Percentiles rank a stretch among this genome's conserved stretches.
These are phyloP conservation scores for Hybos culiciformis DNA, from an alignment of 2,888 invertebrate genomes.

Conservation along the genomic window DNA sequence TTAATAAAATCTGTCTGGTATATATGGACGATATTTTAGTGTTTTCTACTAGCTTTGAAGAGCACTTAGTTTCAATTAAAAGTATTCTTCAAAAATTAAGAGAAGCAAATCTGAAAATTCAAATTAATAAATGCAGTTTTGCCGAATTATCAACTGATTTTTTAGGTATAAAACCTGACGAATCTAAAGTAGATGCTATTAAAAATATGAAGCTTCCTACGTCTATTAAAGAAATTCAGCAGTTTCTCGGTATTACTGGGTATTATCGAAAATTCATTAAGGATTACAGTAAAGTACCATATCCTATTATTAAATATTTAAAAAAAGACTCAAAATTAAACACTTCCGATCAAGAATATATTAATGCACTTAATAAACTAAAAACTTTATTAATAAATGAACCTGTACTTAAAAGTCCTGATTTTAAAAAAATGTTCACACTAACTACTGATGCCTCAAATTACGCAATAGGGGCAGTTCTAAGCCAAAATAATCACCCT, in stretches of 20 bases:
- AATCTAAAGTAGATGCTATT: background rate
- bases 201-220: background rate
- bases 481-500: conserved; percentile 4
- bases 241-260: conserved; percentile 6
- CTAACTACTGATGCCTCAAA: conserved; percentile 6
- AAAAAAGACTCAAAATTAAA: conserved; percentile 6
- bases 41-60: conserved; percentile 5
- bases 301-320: conserved; percentile 7
- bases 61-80: conserved; percentile 3
- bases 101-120: conserved; percentile 7
- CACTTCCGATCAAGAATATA: conserved; percentile 5
- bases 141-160: background rate
- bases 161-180: background rate
- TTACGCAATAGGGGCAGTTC: conserved; percentile 5
- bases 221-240: background rate
- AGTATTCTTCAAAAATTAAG: conserved; percentile 3
- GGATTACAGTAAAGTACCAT: conserved; percentile 7
- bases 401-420: conserved; percentile 4
- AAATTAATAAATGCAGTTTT: conserved; percentile 7
- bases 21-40: conserved; percentile 8
- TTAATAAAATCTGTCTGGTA: conserved; percentile 5
- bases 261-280: conserved; percentile 7
- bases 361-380: conserved; percentile 5
- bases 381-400: conserved; percentile 4
- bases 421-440: conserved; percentile 4